Evolutionary conservation across 2,888 invertebrate genomes (phyloP), one percentile per base, ranked within the genome.

Genomic region (Caenorhabditis sulstoni): DNA sequence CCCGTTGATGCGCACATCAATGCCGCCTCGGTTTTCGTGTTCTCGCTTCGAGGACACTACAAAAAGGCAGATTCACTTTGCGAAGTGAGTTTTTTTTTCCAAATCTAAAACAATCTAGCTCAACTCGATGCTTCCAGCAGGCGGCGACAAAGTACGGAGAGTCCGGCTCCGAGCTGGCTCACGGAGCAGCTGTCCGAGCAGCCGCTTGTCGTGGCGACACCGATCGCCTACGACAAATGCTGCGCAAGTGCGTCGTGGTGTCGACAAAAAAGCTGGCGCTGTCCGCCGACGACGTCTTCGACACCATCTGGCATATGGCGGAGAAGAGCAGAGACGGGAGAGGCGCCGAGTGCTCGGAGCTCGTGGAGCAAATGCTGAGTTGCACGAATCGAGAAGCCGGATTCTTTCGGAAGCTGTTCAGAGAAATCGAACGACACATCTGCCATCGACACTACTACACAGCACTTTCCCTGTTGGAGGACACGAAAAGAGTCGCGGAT

Each of bases 361-460:
- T 87, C 1, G 79, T 81, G 9, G 84, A 84, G 55, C 81, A 83
- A 79, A 86, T 86, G 64, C 58, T 86, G 11, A 78, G 84, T 20
- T 80, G 73, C 41, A 80, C 84, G 3, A 68, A 44, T 16, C 64
- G 83, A 37, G 70, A 75, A 5, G 20, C 44, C 18, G 87, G 87
- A 18, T 87, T 86, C 52, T 86, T 86, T 39, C 64, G 81, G 45
- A 67, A 71, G 18, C 52, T 86, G 29, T 68, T 71, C 53, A 64
- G 85, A 37, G 87, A 87, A 73, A 67, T 83, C 12, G 85, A 86
- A 22, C 57, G 84, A 5, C 86, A 87, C 57, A 76, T 87, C 35
- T 71, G 74, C 29, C 84, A 86, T 53, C 75, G 79, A 14, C 82
- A 84, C 59, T 87, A 85, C 57, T 87, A 85, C 61, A 82, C 85